phyloP scores from a whole-genome alignment of 2,888 invertebrate genomes.

The Entomobrya proxima region DNA sequence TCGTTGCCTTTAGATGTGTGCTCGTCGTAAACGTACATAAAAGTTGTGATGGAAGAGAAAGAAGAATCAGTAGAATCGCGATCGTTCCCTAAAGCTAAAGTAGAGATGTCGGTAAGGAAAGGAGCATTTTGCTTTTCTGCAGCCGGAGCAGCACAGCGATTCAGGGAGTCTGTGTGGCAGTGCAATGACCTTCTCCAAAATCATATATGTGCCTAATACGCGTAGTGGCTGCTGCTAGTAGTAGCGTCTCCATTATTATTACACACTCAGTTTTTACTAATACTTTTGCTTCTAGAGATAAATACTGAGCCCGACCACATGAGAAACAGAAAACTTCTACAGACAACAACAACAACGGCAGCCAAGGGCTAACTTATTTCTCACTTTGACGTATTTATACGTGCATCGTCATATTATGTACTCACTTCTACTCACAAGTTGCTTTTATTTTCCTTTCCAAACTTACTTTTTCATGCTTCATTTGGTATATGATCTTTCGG shows the following conservation, averaged over 20 bases:
- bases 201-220: slow-evolving; percentile 35
- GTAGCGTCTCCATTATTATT: neutral
- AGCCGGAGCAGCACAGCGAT: slow-evolving; percentile 42
- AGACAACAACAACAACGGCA: neutral
- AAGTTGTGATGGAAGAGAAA: neutral
- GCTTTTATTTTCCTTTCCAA: no score
- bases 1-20: neutral
- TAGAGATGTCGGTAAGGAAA: no score
- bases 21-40: neutral
- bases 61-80: neutral
- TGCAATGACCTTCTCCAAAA: slow-evolving; percentile 64
- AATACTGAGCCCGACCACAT: neutral
- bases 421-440: neutral
- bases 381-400: neutral
- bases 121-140: neutral
- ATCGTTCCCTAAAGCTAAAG: neutral
- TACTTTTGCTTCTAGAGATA: neutral
- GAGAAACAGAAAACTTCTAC: neutral
- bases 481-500: no score
- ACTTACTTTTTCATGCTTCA: no score
- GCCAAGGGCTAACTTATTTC: neutral
- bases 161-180: slow-evolving; percentile 44
- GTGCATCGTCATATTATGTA: neutral
- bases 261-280: neutral
- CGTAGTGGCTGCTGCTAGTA: neutral